These are phyloP conservation scores for Micropterix aruncella DNA, from an alignment of 2,888 invertebrate species.

Conservation along the genomic window DNA sequence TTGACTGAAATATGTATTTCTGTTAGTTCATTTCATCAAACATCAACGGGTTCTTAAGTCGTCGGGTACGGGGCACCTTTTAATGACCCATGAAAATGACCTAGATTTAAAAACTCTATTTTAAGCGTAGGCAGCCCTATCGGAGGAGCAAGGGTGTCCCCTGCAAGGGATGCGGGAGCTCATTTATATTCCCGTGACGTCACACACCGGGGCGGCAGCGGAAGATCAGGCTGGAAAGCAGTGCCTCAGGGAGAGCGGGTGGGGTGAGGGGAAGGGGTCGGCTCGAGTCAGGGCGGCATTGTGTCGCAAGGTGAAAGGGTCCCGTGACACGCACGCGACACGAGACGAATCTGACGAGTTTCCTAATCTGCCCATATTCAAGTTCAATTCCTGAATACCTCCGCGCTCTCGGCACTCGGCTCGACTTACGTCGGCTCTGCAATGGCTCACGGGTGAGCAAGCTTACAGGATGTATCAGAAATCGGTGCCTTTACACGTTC, in stretches of 20 bases:
- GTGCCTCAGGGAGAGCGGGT: neutral
- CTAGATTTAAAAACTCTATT: too few relatives aligned
- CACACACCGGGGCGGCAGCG: neutral
- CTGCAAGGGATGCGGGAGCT: neutral
- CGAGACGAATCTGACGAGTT: neutral
- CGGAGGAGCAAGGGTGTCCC: too few relatives aligned
- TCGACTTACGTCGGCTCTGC: too few relatives aligned
- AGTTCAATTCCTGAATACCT: neutral
- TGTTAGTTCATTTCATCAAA: too few relatives aligned
- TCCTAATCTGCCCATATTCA: neutral
- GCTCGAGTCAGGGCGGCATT: neutral
- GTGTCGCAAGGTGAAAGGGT: neutral
- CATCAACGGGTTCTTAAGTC: too few relatives aligned
- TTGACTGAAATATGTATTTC: too few relatives aligned
- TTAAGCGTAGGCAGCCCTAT: neutral
- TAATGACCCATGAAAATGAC: neutral
- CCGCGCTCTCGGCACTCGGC: too few relatives aligned
- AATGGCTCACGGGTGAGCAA: too few relatives aligned
- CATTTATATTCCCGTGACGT: neutral
- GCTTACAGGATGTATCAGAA: too few relatives aligned
- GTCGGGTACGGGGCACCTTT: neutral
- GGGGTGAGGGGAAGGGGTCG: neutral
- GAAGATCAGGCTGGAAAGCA: neutral
- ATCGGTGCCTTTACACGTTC: too few relatives aligned
- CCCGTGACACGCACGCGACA: neutral